Percentiles rank a stretch among this genome's conserved stretches.
These are phyloP conservation scores for Phataginus tetradactyla DNA, from an alignment of 2,797 vertebrate genomes.

Conservation along the genomic window DNA sequence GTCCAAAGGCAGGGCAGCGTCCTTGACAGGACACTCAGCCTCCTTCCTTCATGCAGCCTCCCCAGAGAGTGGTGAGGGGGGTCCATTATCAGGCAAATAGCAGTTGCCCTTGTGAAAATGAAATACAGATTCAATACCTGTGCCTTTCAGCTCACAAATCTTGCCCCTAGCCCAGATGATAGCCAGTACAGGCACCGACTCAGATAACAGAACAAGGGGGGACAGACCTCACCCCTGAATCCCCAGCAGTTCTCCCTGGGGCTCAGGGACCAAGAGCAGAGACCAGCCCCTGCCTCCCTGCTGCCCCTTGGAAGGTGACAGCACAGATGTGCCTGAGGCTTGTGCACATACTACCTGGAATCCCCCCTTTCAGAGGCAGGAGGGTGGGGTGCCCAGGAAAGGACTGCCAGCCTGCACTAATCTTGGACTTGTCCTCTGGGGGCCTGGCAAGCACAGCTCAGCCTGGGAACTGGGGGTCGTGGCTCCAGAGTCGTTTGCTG, in stretches of 20 bases:
- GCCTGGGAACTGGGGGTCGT: not conserved
- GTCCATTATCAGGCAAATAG: constrained; percentile 72
- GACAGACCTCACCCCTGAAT: not conserved
- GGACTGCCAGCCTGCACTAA: not conserved
- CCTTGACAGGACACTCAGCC: not conserved
- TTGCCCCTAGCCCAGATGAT: constrained; percentile 60
- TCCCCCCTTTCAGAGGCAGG: not conserved
- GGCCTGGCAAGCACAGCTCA: not conserved
- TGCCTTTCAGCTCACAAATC: constrained; percentile 53
- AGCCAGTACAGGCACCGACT: not conserved
- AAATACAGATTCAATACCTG: constrained; percentile 81
- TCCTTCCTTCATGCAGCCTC: not conserved
- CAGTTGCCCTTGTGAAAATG: constrained; percentile 80
- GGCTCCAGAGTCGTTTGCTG: not conserved
- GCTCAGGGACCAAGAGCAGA: not conserved
- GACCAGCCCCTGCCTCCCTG: not conserved
- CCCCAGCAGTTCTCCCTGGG: not conserved
- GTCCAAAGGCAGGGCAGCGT: not conserved
- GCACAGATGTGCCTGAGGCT: fast-evolving
- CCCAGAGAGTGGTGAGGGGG: not conserved
- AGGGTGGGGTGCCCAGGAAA: not conserved
- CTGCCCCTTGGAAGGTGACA: not conserved
- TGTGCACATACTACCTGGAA: not conserved
- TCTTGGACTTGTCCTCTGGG: fast-evolving
- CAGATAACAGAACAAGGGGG: not conserved